Base-by-base conservation (phyloP, 23 tunicate species). In the Ciona savignyi region DNA sequence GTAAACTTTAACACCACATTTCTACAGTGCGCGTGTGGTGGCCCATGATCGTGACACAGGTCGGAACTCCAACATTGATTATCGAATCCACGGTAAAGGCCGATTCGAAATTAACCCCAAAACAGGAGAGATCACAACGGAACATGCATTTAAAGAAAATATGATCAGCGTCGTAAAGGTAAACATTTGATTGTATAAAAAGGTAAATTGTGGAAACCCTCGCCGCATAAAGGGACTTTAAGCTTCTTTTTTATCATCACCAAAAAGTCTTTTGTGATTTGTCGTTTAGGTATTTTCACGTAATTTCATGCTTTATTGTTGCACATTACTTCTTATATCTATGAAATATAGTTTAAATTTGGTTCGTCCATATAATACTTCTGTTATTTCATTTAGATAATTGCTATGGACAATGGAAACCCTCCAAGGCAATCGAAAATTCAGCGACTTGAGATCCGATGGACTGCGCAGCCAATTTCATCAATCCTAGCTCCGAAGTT, bases 31-130 rank as follows among this genome's bases (percentile, higher is more conserved):
- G 9, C 75, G 75, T 25, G 80, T 82, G 9, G 73, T 82, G 29
- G 89, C 89, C 0, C 30, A 56, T 35, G 89, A 83, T 77, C 23
- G 4, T 1, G 89, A 83, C 67, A 34, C 61, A 24, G 89, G 82
- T 1, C 29, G 24, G 1, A 63, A 60, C 60, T 77, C 76, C 48
- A 66, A 73, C 65, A 64, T 83, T 28, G 60, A 35, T 26, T 83
- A 83, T 56, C 35, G 23, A 28, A 23, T 83, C 32, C 29, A 66
- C 48, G 4, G 25, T 25, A 32, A 70, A 3, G 30, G 67, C 20
- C 31, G 67, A 9, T 83, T 83, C 35, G 27, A 27, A 2, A 83
- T 83, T 28, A 30, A 83, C 51, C 74, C 77, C 48, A 63, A 70
- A 33, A 76, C 77, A 35, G 89, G 89, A 26, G 73, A 69, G 19